Percentiles rank a stretch among this genome's conserved stretches.
Evolutionary conservation across 2,797 vertebrate species (phyloP).

Genomic region (Labeo calbasu): DNA sequence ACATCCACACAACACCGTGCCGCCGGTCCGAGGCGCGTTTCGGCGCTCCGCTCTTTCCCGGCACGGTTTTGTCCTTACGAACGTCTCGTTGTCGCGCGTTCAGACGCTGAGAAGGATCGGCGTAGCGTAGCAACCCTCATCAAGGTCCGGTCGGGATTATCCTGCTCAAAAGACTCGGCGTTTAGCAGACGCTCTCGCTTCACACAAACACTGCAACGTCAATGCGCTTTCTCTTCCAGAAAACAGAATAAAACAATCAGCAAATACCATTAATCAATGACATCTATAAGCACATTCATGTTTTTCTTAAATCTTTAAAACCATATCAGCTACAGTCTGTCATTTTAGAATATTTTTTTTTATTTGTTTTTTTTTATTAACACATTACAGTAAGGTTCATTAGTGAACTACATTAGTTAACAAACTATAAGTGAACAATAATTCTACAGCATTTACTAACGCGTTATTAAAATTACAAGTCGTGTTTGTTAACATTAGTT

Average conservation of each 20-base stretch:
- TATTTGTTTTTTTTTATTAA: too few relatives aligned
- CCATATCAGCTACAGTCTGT: background rate
- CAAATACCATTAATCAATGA: background rate
- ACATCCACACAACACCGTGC: background rate
- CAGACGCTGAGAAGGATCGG: conserved; percentile 68
- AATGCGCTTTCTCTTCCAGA: background rate
- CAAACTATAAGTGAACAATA: too few relatives aligned
- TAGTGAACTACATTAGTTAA: too few relatives aligned
- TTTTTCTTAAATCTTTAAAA: background rate
- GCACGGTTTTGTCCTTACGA: background rate
- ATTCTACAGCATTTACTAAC: too few relatives aligned
- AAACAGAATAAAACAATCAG: background rate
- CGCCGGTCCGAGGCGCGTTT: background rate
- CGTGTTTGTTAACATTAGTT: too few relatives aligned
- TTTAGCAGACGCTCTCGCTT: conserved; percentile 23
- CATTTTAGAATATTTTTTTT: too few relatives aligned
- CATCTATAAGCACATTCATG: background rate
- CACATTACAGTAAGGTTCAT: too few relatives aligned
- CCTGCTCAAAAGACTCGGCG: conserved; percentile 64
- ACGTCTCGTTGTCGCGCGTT: background rate
- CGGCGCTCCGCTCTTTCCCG: conserved; percentile 16
- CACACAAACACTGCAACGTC: background rate
- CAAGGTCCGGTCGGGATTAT: conserved; percentile 74
- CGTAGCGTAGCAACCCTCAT: conserved; percentile 81
- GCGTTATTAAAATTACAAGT: too few relatives aligned